These are phyloP conservation scores for Vanacampus margaritifer DNA, from an alignment of 2,113 vertebrate genomes.

Conservation along the genomic window DNA sequence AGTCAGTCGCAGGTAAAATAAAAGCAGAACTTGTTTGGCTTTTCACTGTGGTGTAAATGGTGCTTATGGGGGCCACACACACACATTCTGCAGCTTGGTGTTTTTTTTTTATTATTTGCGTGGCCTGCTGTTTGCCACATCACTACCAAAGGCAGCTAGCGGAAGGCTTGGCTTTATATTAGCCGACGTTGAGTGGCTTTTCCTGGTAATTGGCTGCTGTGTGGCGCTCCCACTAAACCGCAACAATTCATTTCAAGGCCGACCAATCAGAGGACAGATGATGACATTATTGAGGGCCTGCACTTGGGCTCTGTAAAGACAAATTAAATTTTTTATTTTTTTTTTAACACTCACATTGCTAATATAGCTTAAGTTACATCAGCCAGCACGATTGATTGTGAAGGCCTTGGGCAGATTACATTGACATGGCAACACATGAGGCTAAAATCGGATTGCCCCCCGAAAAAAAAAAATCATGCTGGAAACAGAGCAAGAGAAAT, in stretches of 20 bases:
- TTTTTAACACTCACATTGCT: no score
- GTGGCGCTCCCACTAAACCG: conserved; percentile 32
- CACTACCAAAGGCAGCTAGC: conserved; percentile 61
- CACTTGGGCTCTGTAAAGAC: no score
- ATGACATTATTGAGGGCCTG: no score
- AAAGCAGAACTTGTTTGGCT: neutral
- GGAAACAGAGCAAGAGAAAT: neutral
- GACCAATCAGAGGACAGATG: no score
- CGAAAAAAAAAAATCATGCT: neutral
- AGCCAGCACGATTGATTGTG: no score
- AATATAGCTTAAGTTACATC: no score
- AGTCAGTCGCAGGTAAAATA: neutral
- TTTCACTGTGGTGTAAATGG: neutral
- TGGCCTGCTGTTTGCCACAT: conserved; percentile 60
- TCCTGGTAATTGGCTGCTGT: conserved; percentile 53
- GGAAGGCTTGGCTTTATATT: conserved; percentile 67
- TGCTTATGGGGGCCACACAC: neutral
- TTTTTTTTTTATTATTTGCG: conserved; percentile 50
- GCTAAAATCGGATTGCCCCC: no score
- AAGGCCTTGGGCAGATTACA: no score
- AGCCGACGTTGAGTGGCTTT: conserved; percentile 64
- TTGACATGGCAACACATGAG: no score
- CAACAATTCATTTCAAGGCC: conserved; percentile 21
- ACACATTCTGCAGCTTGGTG: conserved; percentile 31
- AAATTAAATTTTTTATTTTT: no score